These are phyloP conservation scores for Callospermophilus lateralis DNA, from an alignment of 2,113 vertebrate genomes.

Conservation along the genomic window DNA sequence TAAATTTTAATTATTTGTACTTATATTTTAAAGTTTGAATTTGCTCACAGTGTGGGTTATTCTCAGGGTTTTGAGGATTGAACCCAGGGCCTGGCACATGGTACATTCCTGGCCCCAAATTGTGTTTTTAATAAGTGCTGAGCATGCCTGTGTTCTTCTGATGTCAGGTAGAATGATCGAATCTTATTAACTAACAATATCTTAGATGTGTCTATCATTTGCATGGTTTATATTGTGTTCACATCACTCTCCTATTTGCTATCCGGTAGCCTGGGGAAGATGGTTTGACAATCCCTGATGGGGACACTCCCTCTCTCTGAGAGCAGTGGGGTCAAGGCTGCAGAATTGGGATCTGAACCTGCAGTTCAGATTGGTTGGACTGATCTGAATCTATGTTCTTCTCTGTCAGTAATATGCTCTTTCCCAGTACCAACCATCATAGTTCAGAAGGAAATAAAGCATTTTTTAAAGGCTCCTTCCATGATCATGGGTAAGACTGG, in stretches of 20 bases:
- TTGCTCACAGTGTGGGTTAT: neutral
- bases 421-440: neutral
- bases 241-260: neutral
- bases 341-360: too few relatives aligned
- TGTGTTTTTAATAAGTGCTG: neutral
- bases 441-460: neutral
- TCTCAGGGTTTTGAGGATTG: neutral
- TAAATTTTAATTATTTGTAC: neutral
- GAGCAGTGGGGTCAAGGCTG: fast-evolving
- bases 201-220: neutral
- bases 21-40: neutral
- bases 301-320: neutral
- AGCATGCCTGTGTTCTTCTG: neutral
- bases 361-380: neutral
- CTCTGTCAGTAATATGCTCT: neutral
- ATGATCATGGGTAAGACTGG: fast-evolving
- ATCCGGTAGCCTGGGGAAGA: neutral
- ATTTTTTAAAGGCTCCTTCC: neutral
- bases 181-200: neutral
- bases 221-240: neutral
- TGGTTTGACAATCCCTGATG: neutral
- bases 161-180: neutral
- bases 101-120: neutral
- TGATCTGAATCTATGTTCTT: neutral
- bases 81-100: neutral